These are phyloP conservation scores for Leptodactylus fallax DNA, from an alignment of 2,797 vertebrate species.

Conservation along the genomic window DNA sequence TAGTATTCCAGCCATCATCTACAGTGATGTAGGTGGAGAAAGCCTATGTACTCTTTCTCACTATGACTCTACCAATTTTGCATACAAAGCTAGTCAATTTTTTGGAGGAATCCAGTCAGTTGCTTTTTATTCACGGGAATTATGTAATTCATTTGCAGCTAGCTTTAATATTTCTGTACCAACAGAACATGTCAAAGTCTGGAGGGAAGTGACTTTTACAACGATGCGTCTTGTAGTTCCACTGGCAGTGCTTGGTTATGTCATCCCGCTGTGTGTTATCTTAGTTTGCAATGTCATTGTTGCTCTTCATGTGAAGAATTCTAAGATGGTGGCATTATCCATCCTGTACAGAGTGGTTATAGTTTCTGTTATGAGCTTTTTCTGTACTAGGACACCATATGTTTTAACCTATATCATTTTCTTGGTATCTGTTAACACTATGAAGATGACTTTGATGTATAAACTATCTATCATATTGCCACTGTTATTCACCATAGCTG, in stretches of 20 bases:
- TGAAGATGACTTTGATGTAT: not conserved
- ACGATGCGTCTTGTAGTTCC: not conserved
- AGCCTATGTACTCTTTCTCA: not conserved
- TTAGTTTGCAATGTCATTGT: constrained; percentile 14
- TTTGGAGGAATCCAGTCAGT: not conserved
- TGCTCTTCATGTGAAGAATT: not conserved
- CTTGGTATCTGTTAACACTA: not conserved
- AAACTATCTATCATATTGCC: not conserved
- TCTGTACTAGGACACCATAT: constrained; percentile 27
- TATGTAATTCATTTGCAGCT: not conserved
- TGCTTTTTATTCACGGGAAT: not conserved
- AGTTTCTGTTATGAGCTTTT: constrained; percentile 4
- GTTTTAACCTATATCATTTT: constrained; percentile 24
- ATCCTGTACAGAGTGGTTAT: constrained; percentile 32
- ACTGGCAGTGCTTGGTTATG: constrained; percentile 9
- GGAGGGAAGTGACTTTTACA: not conserved
- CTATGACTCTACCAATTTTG: not conserved
- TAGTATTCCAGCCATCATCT: not conserved
- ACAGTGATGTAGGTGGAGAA: not conserved
- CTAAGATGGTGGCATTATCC: not conserved
- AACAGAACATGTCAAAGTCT: not conserved
- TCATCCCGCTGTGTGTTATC: constrained; percentile 36
- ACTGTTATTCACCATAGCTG: constrained; percentile 15
- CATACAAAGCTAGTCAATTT: not conserved
- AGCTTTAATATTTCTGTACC: not conserved